Base-by-base conservation (phyloP, 1,140 invertebrate species). In the Calliopsis andreniformis region DNA sequence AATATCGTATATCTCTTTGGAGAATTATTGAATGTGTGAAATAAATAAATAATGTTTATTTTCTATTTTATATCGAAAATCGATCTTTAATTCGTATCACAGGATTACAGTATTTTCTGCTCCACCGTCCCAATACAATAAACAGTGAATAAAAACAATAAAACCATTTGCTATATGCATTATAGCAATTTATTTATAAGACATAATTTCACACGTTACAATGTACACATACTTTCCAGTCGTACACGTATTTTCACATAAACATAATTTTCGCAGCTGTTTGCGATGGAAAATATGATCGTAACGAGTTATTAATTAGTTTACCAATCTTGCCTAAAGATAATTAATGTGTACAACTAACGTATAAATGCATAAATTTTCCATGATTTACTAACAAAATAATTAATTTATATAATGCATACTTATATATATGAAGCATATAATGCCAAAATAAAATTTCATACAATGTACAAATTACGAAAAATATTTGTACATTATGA, bases 181-280 rank as follows among this genome's bases (percentile, higher is more conserved):
- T 71, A 76, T 87, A 77, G 43, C 58, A 62, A 43, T 87, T 87
- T 87, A 85, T 87, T 87, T 82, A 71, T 69, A 76, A 86, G 78
- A 83, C 43, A 81, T 84, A 80, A 77, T 64, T 83, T 80, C 66
- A 76, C 73, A 82, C 61, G 58, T 80, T 87, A 87, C 70, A 87
- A 86, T 84, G 56, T 84, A 84, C 76, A 86, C 59, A 68, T 82
- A 78, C 35, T 64, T 79, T 84, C 55, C 80, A 75, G 47, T 80
- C 35, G 39, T 62, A 30, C 56, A 82, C 35, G 18, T 6, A 58
- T 66, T 28, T 66, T 70, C 70, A 66, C 69, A 72, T 64, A 56
- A 59, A 58, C 53, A 5, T 68, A 68, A 51, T 61, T n/a, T 76
- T 69, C 39, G 30, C 4, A 49, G 16, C 35, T 68, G 45, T 7